phyloP scores from a whole-genome alignment of 2,888 invertebrate genomes.

The Ophraella communa region DNA sequence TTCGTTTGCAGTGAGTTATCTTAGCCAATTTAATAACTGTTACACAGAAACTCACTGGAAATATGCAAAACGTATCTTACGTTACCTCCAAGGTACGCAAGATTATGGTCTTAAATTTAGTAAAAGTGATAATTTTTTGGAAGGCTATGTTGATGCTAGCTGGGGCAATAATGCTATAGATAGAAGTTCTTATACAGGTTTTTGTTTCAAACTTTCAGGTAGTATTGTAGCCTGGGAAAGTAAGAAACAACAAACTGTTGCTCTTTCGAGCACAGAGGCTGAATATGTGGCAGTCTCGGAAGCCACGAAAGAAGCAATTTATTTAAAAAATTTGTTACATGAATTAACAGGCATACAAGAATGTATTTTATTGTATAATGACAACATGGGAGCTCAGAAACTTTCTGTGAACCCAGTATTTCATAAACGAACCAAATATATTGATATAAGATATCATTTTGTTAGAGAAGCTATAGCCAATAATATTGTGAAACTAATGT shows the following conservation, averaged over 20 bases:
- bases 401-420: too few species aligned
- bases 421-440: background rate
- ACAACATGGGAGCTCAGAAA: too few species aligned
- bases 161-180: conserved; percentile 29
- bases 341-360: background rate
- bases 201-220: conserved; percentile 24
- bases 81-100: conserved; percentile 20
- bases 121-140: conserved; percentile 5
- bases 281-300: conserved; percentile 25
- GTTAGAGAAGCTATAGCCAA: conserved; percentile 15
- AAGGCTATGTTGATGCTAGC: conserved; percentile 31
- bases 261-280: conserved; percentile 25
- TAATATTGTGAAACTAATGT: conserved; percentile 18
- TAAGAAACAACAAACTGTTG: conserved; percentile 27
- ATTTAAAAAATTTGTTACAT: background rate
- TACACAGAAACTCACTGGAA: conserved; percentile 37
- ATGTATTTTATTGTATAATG: background rate
- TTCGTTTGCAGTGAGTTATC: conserved; percentile 34
- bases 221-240: conserved; percentile 29
- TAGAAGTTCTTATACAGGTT: conserved; percentile 33
- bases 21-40: conserved; percentile 34
- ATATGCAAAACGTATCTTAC: conserved; percentile 19
- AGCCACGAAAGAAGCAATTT: background rate
- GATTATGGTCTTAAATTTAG: background rate
- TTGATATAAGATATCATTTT: background rate